These are phyloP conservation scores for Platygyra sinensis DNA, from an alignment of 64 coral and sea anemone genomes.

Conservation along the genomic window DNA sequence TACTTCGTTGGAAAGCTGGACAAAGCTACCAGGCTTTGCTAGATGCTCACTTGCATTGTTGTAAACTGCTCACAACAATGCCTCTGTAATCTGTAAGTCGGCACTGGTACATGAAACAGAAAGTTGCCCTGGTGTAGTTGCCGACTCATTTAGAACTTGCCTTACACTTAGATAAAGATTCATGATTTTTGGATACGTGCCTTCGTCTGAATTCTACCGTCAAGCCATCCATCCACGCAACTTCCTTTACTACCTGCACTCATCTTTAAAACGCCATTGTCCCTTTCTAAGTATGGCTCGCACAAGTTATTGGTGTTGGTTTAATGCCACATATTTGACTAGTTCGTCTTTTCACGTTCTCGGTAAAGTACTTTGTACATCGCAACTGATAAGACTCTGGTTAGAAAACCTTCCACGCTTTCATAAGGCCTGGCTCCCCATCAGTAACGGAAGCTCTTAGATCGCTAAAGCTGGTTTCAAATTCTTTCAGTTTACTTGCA, in stretches of 20 bases:
- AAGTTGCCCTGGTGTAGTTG: background rate
- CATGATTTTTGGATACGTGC: background rate
- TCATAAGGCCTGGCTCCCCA: no score
- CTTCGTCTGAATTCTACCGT: background rate
- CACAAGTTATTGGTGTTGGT: slow-evolving; percentile 5
- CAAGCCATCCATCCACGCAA: background rate
- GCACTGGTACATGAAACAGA: background rate
- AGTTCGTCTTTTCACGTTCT: slow-evolving; percentile 42
- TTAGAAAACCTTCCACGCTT: slow-evolving; percentile 63
- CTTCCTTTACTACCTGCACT: background rate
- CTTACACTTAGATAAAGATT: background rate
- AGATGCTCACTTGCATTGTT: background rate
- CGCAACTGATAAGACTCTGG: slow-evolving; percentile 26
- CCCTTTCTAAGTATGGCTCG: slow-evolving; percentile 12
- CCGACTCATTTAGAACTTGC: background rate
- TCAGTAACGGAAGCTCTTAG: no score
- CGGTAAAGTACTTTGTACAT: slow-evolving; percentile 42
- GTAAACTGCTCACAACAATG: background rate
- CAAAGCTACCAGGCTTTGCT: background rate
- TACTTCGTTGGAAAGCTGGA: background rate
- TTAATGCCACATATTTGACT: slow-evolving; percentile 7
- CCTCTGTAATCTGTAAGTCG: background rate
- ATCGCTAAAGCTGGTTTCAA: no score
- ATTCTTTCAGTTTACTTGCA: no score
- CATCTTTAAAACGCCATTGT: slow-evolving; percentile 1